Evolutionary conservation across 2,113 vertebrate genomes (phyloP), one percentile per base, ranked within the genome.

Genomic region (Gopherus evgoodei): DNA sequence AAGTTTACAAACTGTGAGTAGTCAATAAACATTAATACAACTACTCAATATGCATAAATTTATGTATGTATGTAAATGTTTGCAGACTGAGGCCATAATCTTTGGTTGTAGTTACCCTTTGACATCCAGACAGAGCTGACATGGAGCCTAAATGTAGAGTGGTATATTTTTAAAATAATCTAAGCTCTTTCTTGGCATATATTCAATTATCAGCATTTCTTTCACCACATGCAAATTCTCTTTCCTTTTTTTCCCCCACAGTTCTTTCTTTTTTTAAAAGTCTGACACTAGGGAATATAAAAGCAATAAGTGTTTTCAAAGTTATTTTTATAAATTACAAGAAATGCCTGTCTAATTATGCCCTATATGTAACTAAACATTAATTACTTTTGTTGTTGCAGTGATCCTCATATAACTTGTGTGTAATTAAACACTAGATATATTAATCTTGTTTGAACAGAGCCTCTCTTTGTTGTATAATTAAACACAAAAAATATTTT

Each of bases 351-450:
- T 85, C 87, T 97, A 97, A 98, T 97, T 97, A 94, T 86, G 75
- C 93, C 72, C 69, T 92, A 72, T 97, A 90, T 88, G 72, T 93
- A 97, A 92, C 78, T 59, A 93, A 97, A 82, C 89, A 84, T 96
- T 98, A 97, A 98, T 97, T 97, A 96, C 97, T 97, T 95, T 93
- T 96, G 87, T 97, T 97, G 59, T 92, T 96, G 90, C 25, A 96
- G 31, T 94, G 94, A 94, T 97, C 89, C 96, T 92, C 89, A 95
- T 97, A 94, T 95, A 97, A 90, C 65, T 93, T 92, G 50, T 91
- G 89, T 97, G 97, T 97, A 97, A 97, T 98, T 98, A 98, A 97
- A 93, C 19, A 87, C 47, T 88, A 87, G 83, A 95, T 94, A 27
- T 96, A 88, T 97, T 97, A 98, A 97, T 97, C 84, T 93, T 96